Evolutionary conservation across 1,140 invertebrate genomes (phyloP).

Genomic region (Ceratina australensis): DNA sequence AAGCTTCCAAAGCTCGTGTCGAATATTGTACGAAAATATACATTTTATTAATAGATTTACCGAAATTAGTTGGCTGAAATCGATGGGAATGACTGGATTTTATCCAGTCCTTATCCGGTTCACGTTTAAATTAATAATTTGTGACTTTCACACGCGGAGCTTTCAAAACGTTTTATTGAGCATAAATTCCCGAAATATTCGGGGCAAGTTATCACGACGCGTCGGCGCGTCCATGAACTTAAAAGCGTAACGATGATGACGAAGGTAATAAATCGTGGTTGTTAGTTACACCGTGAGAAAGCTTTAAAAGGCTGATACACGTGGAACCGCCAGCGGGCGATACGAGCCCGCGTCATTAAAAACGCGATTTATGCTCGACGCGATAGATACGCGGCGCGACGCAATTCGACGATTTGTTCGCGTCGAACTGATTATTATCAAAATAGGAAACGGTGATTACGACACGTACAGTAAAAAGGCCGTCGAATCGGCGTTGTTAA

Average conservation of each 20-base stretch:
- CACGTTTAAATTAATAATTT: background rate
- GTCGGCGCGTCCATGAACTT: background rate
- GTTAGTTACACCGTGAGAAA: background rate
- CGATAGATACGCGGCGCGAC: background rate
- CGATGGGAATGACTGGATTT: no score
- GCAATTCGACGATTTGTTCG: background rate
- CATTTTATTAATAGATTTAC: no score
- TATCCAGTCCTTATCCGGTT: no score
- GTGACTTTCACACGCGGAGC: background rate
- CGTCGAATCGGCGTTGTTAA: no score
- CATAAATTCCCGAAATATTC: background rate
- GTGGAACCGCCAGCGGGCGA: background rate
- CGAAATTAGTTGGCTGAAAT: no score
- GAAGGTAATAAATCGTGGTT: slow-evolving; percentile 23
- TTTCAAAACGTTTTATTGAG: background rate
- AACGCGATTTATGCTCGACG: background rate
- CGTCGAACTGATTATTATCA: slow-evolving; percentile 9
- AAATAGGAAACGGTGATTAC: background rate
- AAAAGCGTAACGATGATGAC: background rate
- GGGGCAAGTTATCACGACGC: background rate
- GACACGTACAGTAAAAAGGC: no score
- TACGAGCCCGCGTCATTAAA: slow-evolving; percentile 11
- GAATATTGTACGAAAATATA: no score
- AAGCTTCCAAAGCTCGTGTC: no score
- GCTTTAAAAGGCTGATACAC: slow-evolving; percentile 31